Evolutionary conservation across 1,140 invertebrate genomes (phyloP), one percentile per base, ranked within the genome.

Genomic region (Heliconius melpomene): DNA sequence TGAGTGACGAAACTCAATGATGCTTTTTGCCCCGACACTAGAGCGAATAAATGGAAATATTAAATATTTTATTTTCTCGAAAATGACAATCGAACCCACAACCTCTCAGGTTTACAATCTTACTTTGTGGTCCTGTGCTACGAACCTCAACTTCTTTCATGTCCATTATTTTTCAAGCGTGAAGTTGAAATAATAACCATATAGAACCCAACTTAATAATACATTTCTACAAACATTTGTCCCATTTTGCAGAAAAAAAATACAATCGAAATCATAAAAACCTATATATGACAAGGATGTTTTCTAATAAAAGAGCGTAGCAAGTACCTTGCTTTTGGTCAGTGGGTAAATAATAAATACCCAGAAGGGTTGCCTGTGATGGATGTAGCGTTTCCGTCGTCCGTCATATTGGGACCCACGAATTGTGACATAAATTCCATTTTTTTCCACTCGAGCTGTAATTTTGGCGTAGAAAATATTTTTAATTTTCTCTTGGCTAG

Each of bases 261-360:
- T 66, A 66, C 60, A 66, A 29, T 66, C 26, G 11, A 66, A 66
- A 66, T 5, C 60, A 29, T 66, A 66, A 26, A 29, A 66, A 26
- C 11, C 23, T 29, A 66, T 18, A 66, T 32, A 66, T 66, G 60
- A 66, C 60, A 26, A 16, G 13, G 60, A 66, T 66, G 13, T 1
- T 26, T 71, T 74, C 52, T 73, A 78, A 78, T 74, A 78, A 78
- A 78, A 74, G 72, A 23, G 50, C 78, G 40, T 32, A 38, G 36
- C 50, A 32, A 57, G 77, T 74, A 75, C n/a, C n/a, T n/a, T n/a
- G n/a, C 46, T 78, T 54, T 81, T 78, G 80, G 80, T 81, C 77
- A 81, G 76, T 77, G 73, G 52, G 80, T 81, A 81, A 81, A 81
- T 81, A 81, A 81, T 81, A 81, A 81, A 81, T 78, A 75, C 80